Base-by-base conservation (phyloP, 2,888 invertebrate species). In the Drosophila paranaensis region DNA sequence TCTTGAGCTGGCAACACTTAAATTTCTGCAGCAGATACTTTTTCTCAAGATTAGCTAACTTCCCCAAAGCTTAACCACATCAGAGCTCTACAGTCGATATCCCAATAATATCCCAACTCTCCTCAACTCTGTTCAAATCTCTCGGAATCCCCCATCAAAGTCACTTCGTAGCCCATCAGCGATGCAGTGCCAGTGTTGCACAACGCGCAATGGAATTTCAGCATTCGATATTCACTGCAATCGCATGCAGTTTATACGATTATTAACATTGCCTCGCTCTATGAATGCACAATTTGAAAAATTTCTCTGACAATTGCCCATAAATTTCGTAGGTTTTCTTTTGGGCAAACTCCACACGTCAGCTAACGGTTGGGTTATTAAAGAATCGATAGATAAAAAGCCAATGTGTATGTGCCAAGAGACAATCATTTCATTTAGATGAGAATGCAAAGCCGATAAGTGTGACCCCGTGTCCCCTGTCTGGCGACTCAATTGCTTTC, bases 371-470 rank as follows among this genome's bases (percentile, higher is more conserved):
- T 76, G 71, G 69, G 50, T 58, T 62, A 79, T 66, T 75, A 68
- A 48, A 56, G 46, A 71, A 69, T 63, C 56, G 48, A 62, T 37
- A 14, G 14, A 60, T 43, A 78, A 11, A 62, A 57, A 63, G 66
- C 71, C 20, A 1, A 20, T 20, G 20, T 20, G 20, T 71, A 77
- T 77, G 65, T 57, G 43, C 46, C 60, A 56, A 64, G 55, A 62
- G 73, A 77, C 85, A 75, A 78, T 87, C 27, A 82, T 74, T 87
- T 87, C 82, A 70, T 84, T 76, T 84, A 74, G 88, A 87, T 76
- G 76, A 76, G 75, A 74, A 81, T 81, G 65, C 71, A 73, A 70
- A 69, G 70, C 48, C 74, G 69, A 77, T 82, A 84, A 82, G 66
- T 82, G 77, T 74, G 69, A 62, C 56, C 46, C 72, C 64, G 56